Evolutionary conservation across 2,113 vertebrate genomes (phyloP), one percentile per base, ranked within the genome.

Genomic region (Hippolais icterina): DNA sequence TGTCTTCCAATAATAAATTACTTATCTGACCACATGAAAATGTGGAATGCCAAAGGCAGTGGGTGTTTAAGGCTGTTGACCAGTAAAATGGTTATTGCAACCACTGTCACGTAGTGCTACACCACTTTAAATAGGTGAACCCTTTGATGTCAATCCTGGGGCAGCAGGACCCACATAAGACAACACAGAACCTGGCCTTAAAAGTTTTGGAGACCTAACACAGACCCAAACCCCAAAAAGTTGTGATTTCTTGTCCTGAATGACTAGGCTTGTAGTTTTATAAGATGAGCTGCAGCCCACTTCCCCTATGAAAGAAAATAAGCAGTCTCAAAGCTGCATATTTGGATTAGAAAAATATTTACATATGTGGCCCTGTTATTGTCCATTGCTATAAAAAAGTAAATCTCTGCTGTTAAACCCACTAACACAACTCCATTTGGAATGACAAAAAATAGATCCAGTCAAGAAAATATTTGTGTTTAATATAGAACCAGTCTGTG

Each of bases 291-390:
- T 72, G 29, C n/a, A 87, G 94, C 57, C 54, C 64, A 65, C 72
- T 96, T 75, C 35, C 28, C 60, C 15, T 65, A 37, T 47, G 83
- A 46, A 70, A 71, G 25, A 87, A 25, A 71, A 70, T 4, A 83
- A 50, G 86, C 39, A 71, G 35, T 31, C 59, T 86, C 60, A 87
- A 57, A 61, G 14, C 57, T 57, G 25, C 25, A 21, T 60, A 79
- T 87, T 78, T 92, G 80, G 57, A 61, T 78, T 89, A 88, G 72
- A 69, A 89, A 92, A 94, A 89, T 29, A 84, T 83, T 93, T 87
- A 64, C 31, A 85, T 49, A 75, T 31, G 25, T 77, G 83, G 87
- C 18, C 83, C 10, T 82, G 31, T 60, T 70, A 42, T 87, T 95
- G 92, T 64, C n/a, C 68, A 27, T 29, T 39, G 25, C 35, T 83